Conservation (phyloP, 2,888 invertebrate genomes). For the Machimus rusticus region DNA sequence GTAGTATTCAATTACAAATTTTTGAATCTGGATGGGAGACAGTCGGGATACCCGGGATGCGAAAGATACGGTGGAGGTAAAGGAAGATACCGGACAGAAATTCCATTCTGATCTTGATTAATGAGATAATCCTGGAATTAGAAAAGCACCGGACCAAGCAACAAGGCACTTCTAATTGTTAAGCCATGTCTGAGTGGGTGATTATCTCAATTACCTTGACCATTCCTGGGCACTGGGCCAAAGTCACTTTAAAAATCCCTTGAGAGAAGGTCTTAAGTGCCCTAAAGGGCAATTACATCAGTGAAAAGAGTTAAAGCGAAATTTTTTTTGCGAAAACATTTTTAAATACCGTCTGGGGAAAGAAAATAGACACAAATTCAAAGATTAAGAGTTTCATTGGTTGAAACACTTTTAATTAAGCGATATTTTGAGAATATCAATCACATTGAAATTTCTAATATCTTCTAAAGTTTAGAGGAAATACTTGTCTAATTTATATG, state of each 20-base stretch:
- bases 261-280: not conserved
- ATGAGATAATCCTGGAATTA: not conserved
- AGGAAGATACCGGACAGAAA: not conserved
- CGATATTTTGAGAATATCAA: no score
- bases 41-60: not conserved
- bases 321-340: not conserved
- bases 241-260: not conserved
- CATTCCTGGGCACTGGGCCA: not conserved
- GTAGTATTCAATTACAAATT: not conserved
- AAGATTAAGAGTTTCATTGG: not conserved
- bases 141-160: not conserved
- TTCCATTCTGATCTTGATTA: not conserved
- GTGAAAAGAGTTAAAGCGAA: not conserved
- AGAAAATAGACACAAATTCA: not conserved
- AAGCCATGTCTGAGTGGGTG: not conserved
- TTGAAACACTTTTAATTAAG: no score
- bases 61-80: not conserved
- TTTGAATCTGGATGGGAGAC: not conserved
- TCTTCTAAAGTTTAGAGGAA: no score
- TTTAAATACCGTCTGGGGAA: not conserved
- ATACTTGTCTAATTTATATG: no score
- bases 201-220: conserved; percentile 7
- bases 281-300: not conserved
- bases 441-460: no score
- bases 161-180: conserved; percentile 1